phyloP scores from a whole-genome alignment of 2,888 invertebrate species.

The Seira musarum region DNA sequence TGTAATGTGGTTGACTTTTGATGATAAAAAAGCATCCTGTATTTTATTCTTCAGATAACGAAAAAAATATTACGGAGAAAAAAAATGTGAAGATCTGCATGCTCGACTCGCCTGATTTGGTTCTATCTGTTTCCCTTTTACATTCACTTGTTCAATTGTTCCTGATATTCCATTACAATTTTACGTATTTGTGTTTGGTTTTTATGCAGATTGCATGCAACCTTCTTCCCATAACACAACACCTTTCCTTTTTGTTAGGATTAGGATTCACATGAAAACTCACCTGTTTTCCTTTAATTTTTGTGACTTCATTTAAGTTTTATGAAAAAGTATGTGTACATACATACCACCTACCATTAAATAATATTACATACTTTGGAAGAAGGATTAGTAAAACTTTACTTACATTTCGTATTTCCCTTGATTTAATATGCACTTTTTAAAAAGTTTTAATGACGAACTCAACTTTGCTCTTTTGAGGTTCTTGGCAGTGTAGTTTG shows the following conservation, averaged over 20 bases:
- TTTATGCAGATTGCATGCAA: slow-evolving; percentile 6
- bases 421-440: too few species aligned
- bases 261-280: neutral
- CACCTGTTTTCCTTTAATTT: slow-evolving; percentile 1
- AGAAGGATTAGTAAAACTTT: too few species aligned
- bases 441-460: too few species aligned
- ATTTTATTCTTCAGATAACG: slow-evolving; percentile 4
- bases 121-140: slow-evolving; percentile 10
- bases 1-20: neutral
- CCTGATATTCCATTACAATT: neutral
- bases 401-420: too few species aligned
- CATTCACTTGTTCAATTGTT: neutral
- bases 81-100: slow-evolving; percentile 4
- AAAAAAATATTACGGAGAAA: neutral
- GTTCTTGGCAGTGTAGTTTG: too few species aligned
- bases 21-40: neutral
- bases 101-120: slow-evolving; percentile 6
- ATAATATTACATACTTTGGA: too few species aligned
- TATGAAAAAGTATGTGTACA: too few species aligned
- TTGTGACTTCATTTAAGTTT: neutral
- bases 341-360: too few species aligned
- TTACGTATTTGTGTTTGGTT: neutral
- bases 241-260: neutral
- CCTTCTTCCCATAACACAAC: slow-evolving; percentile 1
- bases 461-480: too few species aligned